A percentile compares a stretch with the other conserved stretches of the same genome.
phyloP scores from a whole-genome alignment of 2,797 vertebrate species.

The Gymnoscopelus braueri region DNA sequence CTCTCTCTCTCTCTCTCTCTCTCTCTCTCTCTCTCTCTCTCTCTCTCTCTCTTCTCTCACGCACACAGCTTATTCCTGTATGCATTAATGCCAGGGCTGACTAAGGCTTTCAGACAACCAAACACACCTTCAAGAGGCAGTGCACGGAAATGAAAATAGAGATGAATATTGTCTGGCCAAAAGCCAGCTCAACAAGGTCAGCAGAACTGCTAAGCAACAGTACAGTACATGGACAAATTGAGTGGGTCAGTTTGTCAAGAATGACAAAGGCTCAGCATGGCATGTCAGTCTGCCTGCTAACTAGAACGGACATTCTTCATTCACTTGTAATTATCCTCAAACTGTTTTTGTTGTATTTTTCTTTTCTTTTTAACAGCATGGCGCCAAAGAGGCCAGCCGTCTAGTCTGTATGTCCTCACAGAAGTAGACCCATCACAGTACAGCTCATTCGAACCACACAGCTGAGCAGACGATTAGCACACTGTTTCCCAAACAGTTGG shows the following conservation, averaged over 20 bases:
- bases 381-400: too few relatives aligned
- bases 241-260: background rate
- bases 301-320: background rate
- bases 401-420: too few relatives aligned
- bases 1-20: background rate
- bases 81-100: background rate
- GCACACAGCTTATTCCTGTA: background rate
- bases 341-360: too few relatives aligned
- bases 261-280: background rate
- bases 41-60: conserved; percentile 3
- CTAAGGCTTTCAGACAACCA: conserved; percentile 9
- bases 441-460: too few relatives aligned
- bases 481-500: too few relatives aligned
- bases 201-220: conserved; percentile 14
- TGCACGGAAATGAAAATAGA: background rate
- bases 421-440: too few relatives aligned
- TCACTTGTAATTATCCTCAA: too few relatives aligned
- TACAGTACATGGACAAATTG: background rate
- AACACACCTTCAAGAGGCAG: conserved; percentile 3
- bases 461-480: too few relatives aligned
- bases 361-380: too few relatives aligned
- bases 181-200: conserved; percentile 12
- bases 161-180: conserved; percentile 4
- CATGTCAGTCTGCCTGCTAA: background rate
- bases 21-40: background rate